These are phyloP conservation scores for Eupithecia insigniata DNA, from an alignment of 2,888 invertebrate genomes.

Conservation along the genomic window DNA sequence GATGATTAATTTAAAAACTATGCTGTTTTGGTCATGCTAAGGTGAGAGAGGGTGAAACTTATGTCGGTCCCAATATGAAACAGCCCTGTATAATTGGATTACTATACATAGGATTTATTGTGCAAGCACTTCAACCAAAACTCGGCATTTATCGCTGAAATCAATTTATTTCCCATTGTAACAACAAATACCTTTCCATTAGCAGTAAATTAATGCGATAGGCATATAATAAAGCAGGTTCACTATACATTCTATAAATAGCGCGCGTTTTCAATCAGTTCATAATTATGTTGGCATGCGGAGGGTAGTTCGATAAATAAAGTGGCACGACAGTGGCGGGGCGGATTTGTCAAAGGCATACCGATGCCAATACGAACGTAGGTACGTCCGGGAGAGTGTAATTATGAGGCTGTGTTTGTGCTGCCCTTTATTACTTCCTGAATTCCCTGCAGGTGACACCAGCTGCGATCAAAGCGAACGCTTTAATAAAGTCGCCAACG, in stretches of 20 bases:
- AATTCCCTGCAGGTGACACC: slow-evolving; percentile 67
- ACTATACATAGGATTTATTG: background rate
- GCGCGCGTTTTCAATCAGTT: slow-evolving; percentile 22
- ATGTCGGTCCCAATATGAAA: too few relatives aligned
- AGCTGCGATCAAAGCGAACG: slow-evolving; percentile 77
- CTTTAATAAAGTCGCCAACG: slow-evolving; percentile 74
- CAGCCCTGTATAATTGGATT: background rate
- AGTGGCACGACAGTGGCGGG: slow-evolving; percentile 57
- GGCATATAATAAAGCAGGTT: background rate
- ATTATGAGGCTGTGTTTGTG: slow-evolving; percentile 70
- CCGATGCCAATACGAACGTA: slow-evolving; percentile 65
- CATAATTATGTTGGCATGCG: slow-evolving; percentile 28
- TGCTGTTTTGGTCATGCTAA: too few relatives aligned
- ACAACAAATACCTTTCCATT: slow-evolving; percentile 15
- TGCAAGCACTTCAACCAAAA: background rate
- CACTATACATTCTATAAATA: slow-evolving; percentile 17
- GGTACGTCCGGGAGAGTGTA: slow-evolving; percentile 52
- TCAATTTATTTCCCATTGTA: slow-evolving; percentile 12
- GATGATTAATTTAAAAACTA: too few relatives aligned
- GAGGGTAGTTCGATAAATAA: slow-evolving; percentile 56
- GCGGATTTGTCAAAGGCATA: slow-evolving; percentile 70
- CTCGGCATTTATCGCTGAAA: background rate
- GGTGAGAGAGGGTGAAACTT: too few relatives aligned
- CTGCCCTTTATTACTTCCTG: slow-evolving; percentile 74
- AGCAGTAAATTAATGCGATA: slow-evolving; percentile 11